These are phyloP conservation scores for Anolis carolinensis DNA, from an alignment of 2,113 vertebrate genomes.

Conservation along the genomic window DNA sequence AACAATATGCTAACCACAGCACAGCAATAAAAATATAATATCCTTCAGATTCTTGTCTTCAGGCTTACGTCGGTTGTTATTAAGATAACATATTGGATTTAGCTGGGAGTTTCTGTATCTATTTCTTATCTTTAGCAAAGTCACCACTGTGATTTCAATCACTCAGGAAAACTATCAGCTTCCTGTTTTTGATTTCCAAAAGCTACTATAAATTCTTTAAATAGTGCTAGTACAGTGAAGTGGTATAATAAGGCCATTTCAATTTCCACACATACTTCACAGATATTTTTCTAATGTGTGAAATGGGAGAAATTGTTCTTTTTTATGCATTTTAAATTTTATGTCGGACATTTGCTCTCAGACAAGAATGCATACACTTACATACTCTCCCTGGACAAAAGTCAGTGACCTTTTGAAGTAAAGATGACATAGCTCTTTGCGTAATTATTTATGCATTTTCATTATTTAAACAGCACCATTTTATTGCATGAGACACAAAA, in stretches of 20 bases:
- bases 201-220: conserved; percentile 4
- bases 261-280: neutral
- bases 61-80: neutral
- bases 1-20: conserved; percentile 3
- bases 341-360: neutral
- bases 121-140: conserved; percentile 35
- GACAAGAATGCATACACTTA: neutral
- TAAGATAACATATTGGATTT: neutral
- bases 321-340: neutral
- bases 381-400: neutral
- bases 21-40: neutral
- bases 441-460: neutral
- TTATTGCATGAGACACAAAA: neutral
- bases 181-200: neutral
- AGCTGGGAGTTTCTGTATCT: conserved; percentile 2
- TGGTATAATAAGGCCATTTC: neutral
- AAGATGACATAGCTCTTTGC: neutral
- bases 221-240: neutral
- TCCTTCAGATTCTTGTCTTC: neutral
- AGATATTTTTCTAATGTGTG: neutral
- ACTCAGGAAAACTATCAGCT: neutral
- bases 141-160: neutral
- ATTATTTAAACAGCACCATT: neutral
- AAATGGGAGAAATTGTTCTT: neutral
- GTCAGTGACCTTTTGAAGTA: neutral